Percentiles rank a stretch among this genome's conserved stretches.
phyloP scores from a whole-genome alignment of 2,888 invertebrate genomes.

The Sarcophaga rosellei region DNA sequence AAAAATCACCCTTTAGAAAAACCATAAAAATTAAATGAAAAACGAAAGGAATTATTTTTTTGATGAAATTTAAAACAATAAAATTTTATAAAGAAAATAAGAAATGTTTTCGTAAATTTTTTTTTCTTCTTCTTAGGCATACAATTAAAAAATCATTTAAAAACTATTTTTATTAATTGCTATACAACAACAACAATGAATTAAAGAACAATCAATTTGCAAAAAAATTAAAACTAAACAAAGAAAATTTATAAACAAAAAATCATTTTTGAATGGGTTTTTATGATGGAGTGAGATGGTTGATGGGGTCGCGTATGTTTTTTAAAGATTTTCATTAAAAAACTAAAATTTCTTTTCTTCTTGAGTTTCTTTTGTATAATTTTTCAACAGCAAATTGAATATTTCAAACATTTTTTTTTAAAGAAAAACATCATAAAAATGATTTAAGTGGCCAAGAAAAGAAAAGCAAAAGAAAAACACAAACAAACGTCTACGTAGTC shows the following conservation, averaged over 20 bases:
- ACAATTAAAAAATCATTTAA: slow-evolving; percentile 16
- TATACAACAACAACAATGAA: slow-evolving; percentile 21
- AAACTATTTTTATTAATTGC: slow-evolving; percentile 38
- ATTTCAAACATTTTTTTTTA: slow-evolving; percentile 34
- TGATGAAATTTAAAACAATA: not conserved
- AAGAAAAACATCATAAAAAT: slow-evolving; percentile 57
- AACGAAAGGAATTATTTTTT: not conserved
- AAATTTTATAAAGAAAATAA: not conserved
- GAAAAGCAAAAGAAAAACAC: slow-evolving; percentile 10
- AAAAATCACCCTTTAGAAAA: no score
- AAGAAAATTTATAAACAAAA: not conserved
- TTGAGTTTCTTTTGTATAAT: slow-evolving; percentile 18
- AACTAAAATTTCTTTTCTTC: not conserved
- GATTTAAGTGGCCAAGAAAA: slow-evolving; percentile 57
- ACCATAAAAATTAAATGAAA: not conserved
- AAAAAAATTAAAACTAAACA: not conserved
- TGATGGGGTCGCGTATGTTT: not conserved
- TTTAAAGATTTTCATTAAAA: not conserved
- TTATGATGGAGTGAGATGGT: not conserved
- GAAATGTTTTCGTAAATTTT: not conserved
- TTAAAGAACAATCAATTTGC: not conserved
- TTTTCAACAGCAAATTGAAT: slow-evolving; percentile 52
- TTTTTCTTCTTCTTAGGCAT: not conserved
- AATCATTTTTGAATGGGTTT: not conserved
- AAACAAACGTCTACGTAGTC: not conserved